Percentiles rank a stretch among this genome's conserved stretches.
These are phyloP conservation scores for Netelia melanura DNA, from an alignment of 2,888 invertebrate genomes.

Conservation along the genomic window DNA sequence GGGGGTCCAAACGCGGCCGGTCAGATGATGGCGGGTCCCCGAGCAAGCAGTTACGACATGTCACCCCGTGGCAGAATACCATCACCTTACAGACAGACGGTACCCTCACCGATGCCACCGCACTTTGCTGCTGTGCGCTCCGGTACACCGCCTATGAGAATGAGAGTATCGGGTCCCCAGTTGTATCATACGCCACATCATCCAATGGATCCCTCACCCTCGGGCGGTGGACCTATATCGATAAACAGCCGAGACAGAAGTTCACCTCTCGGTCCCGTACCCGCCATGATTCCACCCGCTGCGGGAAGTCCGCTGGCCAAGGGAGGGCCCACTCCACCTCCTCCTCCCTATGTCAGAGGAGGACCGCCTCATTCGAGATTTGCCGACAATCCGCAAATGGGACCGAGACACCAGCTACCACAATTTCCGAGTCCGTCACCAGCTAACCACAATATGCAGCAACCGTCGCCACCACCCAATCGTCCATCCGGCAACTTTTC, in stretches of 20 bases:
- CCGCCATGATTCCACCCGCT: conserved; percentile 82
- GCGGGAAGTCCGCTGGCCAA: conserved; percentile 83
- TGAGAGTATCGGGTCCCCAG: conserved; percentile 81
- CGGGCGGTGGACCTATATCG: conserved; percentile 86
- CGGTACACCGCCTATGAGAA: conserved; percentile 82
- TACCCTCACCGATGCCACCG: conserved; percentile 77
- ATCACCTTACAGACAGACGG: conserved; percentile 81
- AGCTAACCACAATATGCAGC: conserved; percentile 79
- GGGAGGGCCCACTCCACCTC: conserved; percentile 80
- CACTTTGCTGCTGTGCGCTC: conserved; percentile 81
- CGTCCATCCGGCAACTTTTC: conserved; percentile 83
- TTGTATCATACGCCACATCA: conserved; percentile 85
- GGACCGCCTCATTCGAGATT: conserved; percentile 82
- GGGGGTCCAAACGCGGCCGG: conserved; percentile 78
- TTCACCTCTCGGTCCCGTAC: conserved; percentile 76
- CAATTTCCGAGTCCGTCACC: conserved; percentile 80
- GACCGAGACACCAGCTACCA: conserved; percentile 79
- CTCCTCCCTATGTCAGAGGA: conserved; percentile 81
- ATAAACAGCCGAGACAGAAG: conserved; percentile 81
- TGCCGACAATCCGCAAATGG: conserved; percentile 72
- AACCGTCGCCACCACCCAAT: conserved; percentile 83
- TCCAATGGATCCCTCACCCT: conserved; percentile 86
- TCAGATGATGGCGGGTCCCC: conserved; percentile 79
- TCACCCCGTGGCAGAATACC: conserved; percentile 82
- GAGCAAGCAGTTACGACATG: conserved; percentile 80